phyloP scores from a whole-genome alignment of 2,113 vertebrate species.

The Cyprinodon brontotheroides region DNA sequence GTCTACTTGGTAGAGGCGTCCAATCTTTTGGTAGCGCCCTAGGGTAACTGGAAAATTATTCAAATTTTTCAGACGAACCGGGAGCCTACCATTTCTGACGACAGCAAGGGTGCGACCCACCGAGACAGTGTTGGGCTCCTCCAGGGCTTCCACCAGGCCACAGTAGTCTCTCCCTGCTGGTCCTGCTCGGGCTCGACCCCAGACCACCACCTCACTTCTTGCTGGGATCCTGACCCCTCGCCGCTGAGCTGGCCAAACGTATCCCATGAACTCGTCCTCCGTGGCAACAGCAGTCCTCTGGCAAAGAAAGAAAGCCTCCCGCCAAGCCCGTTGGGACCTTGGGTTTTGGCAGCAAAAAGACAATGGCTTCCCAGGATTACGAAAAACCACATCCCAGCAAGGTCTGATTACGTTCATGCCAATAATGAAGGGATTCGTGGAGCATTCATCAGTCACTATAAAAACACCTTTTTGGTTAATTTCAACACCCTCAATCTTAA shows the following conservation, averaged over 20 bases:
- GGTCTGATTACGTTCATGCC: constrained; percentile 22
- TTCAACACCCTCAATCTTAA: neutral
- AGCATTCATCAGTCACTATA: constrained; percentile 16
- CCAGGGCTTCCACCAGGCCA: neutral
- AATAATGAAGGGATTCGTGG: constrained; percentile 7
- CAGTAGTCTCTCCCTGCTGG: neutral
- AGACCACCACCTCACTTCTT: neutral
- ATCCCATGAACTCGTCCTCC: neutral
- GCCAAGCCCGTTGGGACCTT: neutral
- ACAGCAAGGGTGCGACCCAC: no score
- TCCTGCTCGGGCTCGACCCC: neutral
- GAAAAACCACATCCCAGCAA: neutral
- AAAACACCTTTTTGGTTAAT: constrained; percentile 7
- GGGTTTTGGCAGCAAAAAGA: neutral
- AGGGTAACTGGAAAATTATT: no score
- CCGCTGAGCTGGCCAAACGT: neutral
- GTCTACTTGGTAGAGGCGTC: neutral
- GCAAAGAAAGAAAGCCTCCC: neutral
- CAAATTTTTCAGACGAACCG: no score
- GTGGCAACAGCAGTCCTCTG: neutral
- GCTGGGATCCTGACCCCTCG: neutral
- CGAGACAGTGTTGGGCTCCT: neutral
- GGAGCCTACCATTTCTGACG: no score
- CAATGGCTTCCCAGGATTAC: neutral
- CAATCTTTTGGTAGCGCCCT: neutral